phyloP scores from a whole-genome alignment of 2,888 invertebrate genomes.

The Eubasilissa splendida region DNA sequence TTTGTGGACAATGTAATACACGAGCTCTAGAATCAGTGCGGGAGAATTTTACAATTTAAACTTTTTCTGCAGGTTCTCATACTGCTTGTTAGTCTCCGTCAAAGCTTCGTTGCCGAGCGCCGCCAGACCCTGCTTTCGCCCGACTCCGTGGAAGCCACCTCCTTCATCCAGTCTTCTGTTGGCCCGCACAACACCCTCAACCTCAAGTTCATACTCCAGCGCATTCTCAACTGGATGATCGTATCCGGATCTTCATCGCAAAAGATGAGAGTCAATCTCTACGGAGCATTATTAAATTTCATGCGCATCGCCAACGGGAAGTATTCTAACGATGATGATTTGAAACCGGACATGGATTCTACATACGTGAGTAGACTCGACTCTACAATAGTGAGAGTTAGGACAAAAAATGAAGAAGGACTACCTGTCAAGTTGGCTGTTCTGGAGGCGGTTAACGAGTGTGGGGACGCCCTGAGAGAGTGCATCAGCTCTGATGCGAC shows the following conservation, averaged over 20 bases:
- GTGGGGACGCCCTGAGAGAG: conserved; percentile 71
- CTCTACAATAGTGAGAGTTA: conserved; percentile 62
- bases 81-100: conserved; percentile 52
- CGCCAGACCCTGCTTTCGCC: conserved; percentile 47
- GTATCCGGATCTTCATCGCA: conserved; percentile 86
- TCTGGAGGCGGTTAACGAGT: conserved; percentile 74
- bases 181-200: conserved; percentile 71
- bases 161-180: conserved; percentile 59
- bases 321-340: conserved; percentile 64
- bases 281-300: conserved; percentile 87
- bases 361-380: conserved; percentile 80
- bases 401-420: conserved; percentile 34
- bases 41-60: too few relatives aligned
- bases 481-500: conserved; percentile 87
- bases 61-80: conserved; percentile 49
- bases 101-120: conserved; percentile 49
- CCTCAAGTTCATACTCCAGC: conserved; percentile 81
- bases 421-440: conserved; percentile 42
- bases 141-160: conserved; percentile 47
- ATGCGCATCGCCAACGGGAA: conserved; percentile 81
- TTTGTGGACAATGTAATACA: not conserved
- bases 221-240: conserved; percentile 87
- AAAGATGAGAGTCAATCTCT: conserved; percentile 88
- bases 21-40: too few relatives aligned
- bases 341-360: conserved; percentile 63